phyloP scores from a whole-genome alignment of 2,113 vertebrate genomes.

The Oncorhynchus masou region DNA sequence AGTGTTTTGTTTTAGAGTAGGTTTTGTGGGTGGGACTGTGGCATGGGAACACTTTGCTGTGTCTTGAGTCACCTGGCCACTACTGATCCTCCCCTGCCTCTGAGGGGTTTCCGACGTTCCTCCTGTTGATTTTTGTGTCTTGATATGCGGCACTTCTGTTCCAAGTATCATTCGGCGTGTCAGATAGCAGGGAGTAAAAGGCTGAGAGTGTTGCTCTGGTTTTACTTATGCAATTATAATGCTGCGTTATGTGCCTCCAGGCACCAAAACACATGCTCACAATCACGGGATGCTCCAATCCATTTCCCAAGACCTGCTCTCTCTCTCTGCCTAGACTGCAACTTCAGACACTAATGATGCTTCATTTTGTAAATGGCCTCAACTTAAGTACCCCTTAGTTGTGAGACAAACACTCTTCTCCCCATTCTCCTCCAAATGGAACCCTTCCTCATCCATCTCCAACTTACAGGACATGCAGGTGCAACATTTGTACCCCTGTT shows the following conservation, averaged over 20 bases:
- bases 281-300: background rate
- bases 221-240: conserved; percentile 43
- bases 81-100: conserved; percentile 6
- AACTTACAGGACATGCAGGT: no score
- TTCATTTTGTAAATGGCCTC: background rate
- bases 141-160: conserved; percentile 21
- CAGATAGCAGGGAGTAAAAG: conserved; percentile 13
- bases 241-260: conserved; percentile 17
- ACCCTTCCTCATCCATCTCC: no score
- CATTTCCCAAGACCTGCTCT: conserved; percentile 27
- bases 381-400: background rate
- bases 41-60: background rate
- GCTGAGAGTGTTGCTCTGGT: conserved; percentile 31
- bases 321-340: conserved; percentile 12
- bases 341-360: background rate
- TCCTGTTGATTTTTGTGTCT: conserved; percentile 21
- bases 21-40: background rate
- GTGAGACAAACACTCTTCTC: background rate
- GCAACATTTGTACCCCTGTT: no score
- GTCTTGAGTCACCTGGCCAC: conserved; percentile 15
- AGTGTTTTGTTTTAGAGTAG: background rate
- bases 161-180: conserved; percentile 42
- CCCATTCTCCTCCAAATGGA: background rate
- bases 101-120: background rate
- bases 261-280: conserved; percentile 44